Percentiles rank a stretch among this genome's conserved stretches.
Evolutionary conservation across 2,113 vertebrate genomes (phyloP).

Genomic region (Amblyopsis rosae): DNA sequence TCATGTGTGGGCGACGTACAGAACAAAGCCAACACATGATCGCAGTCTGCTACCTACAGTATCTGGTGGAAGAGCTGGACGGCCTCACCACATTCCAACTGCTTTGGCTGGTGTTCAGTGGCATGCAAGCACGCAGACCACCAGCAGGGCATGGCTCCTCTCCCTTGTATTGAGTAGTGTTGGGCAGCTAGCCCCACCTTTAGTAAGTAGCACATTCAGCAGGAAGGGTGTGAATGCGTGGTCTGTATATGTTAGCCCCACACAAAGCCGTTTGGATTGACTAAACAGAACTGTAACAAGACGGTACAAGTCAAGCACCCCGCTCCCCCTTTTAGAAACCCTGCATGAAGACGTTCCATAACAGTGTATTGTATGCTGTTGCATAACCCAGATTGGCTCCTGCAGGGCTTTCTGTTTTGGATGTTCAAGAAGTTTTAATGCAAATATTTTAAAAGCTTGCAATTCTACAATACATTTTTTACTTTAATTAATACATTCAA

Average conservation of each 20-base stretch:
- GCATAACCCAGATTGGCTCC: not conserved
- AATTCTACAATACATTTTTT: too few species aligned
- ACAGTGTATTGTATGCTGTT: not conserved
- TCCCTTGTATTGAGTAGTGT: not conserved
- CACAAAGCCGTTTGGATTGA: too few species aligned
- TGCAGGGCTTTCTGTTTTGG: slow-evolving; percentile 10
- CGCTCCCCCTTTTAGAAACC: too few species aligned
- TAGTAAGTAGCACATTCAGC: not conserved
- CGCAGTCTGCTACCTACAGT: too few species aligned
- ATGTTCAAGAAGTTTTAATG: not conserved
- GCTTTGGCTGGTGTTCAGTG: not conserved
- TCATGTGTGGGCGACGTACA: too few species aligned
- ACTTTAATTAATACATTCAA: too few species aligned
- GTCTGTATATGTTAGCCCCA: too few species aligned
- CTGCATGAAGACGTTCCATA: not conserved
- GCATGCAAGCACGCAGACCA: slow-evolving; percentile 12
- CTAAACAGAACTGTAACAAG: too few species aligned
- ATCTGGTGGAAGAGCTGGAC: too few species aligned
- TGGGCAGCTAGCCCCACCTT: not conserved
- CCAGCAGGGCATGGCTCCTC: not conserved
- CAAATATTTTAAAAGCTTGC: too few species aligned
- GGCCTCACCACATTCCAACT: not conserved
- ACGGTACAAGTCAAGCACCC: too few species aligned
- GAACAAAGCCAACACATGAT: too few species aligned
- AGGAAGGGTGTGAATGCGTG: not conserved